A percentile compares a stretch with the other conserved stretches of the same genome.
Evolutionary conservation across 1,140 invertebrate genomes (phyloP).

Genomic region (Liolophura sinensis): DNA sequence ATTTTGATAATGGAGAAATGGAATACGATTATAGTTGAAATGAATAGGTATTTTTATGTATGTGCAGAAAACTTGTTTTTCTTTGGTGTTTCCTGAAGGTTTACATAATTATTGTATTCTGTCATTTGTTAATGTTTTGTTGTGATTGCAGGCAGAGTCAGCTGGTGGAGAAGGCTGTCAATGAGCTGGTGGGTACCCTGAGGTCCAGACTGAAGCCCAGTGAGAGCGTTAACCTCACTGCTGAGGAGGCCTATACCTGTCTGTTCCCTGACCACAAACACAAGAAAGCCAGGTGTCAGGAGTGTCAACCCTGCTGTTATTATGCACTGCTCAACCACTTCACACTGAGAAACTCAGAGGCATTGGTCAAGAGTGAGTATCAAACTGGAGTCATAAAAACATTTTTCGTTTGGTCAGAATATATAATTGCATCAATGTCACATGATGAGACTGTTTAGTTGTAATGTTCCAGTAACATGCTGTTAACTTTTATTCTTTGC

Average conservation of each 20-base stretch:
- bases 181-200: slow-evolving; percentile 83
- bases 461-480: too few relatives aligned
- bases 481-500: slow-evolving; percentile 2
- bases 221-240: slow-evolving; percentile 35
- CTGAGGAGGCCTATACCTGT: slow-evolving; percentile 46
- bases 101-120: too few relatives aligned
- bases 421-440: not conserved
- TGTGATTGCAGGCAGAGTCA: slow-evolving; percentile 70
- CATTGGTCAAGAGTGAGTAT: slow-evolving; percentile 58
- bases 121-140: not conserved
- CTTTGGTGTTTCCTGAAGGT: too few relatives aligned
- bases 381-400: not conserved
- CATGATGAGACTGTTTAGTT: not conserved
- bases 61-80: too few relatives aligned
- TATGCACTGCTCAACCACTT: slow-evolving; percentile 55
- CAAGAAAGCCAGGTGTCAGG: slow-evolving; percentile 54
- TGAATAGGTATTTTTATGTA: too few relatives aligned
- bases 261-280: slow-evolving; percentile 42
- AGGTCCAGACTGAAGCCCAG: slow-evolving; percentile 35
- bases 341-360: slow-evolving; percentile 58
- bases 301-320: slow-evolving; percentile 55
- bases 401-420: not conserved
- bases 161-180: slow-evolving; percentile 89
- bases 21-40: too few relatives aligned
- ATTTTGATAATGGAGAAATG: too few relatives aligned